These are phyloP conservation scores for Phasianus colchicus DNA, from an alignment of 2,113 vertebrate species.

Conservation along the genomic window DNA sequence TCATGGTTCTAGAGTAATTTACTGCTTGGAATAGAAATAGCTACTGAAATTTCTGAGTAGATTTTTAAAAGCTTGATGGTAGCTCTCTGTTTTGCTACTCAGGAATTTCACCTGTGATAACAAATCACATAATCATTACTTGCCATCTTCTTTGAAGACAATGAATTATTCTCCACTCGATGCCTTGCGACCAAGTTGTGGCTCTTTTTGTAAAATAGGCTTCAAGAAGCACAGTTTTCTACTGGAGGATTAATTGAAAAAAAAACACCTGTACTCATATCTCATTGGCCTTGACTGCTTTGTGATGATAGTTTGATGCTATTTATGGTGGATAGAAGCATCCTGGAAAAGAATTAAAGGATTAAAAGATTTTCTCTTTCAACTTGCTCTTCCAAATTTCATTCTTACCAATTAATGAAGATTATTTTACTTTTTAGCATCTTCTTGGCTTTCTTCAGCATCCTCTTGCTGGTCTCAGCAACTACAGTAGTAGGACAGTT, in stretches of 20 bases:
- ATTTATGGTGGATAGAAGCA: neutral
- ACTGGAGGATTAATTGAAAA: neutral
- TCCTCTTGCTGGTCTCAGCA: conserved; percentile 86
- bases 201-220: neutral
- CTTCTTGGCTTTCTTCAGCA: conserved; percentile 84
- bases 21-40: neutral
- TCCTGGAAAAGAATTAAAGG: neutral
- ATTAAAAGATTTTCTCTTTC: neutral
- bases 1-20: neutral
- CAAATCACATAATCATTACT: neutral
- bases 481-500: conserved; percentile 85
- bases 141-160: accelerated
- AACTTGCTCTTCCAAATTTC: neutral
- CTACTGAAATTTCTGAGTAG: neutral
- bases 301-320: neutral
- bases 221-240: neutral
- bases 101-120: neutral
- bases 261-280: accelerated
- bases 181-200: neutral
- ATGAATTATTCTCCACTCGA: neutral
- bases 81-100: neutral
- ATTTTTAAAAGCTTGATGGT: neutral
- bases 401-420: neutral
- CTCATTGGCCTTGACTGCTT: neutral
- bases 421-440: conserved; percentile 78